Evolutionary conservation across 2,888 invertebrate genomes (phyloP).

Genomic region (Drosophila lutescens): DNA sequence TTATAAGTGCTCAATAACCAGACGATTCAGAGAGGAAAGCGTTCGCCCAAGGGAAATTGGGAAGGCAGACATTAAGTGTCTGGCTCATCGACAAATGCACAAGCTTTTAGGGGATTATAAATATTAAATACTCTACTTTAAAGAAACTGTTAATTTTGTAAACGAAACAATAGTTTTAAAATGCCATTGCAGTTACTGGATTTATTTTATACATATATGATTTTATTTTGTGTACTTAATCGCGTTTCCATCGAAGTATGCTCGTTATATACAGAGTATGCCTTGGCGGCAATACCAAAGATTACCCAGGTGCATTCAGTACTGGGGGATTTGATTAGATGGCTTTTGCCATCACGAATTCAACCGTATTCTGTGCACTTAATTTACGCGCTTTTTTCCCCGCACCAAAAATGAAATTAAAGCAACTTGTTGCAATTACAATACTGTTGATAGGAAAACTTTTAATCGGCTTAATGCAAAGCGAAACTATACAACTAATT

Average conservation of each 20-base stretch:
- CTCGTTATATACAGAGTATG: background rate
- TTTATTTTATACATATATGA: background rate
- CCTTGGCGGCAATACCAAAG: background rate
- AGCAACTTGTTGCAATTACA: constrained; percentile 37
- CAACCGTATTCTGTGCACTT: background rate
- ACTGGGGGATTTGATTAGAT: background rate
- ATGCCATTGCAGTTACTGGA: too few relatives aligned
- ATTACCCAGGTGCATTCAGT: background rate
- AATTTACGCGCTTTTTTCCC: background rate
- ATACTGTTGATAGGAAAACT: constrained; percentile 46
- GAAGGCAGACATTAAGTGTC: background rate
- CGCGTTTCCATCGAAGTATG: background rate
- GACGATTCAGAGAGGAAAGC: background rate
- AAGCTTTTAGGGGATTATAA: background rate
- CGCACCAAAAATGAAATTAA: background rate
- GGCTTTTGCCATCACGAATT: background rate
- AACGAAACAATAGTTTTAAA: background rate
- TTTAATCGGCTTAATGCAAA: constrained; percentile 43
- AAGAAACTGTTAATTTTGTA: background rate
- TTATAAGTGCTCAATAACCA: background rate
- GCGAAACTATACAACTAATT: constrained; percentile 36
- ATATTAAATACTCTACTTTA: background rate
- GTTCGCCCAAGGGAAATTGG: background rate
- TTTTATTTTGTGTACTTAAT: background rate
- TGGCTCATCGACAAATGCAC: too few relatives aligned